Percentiles rank a stretch among this genome's conserved stretches.
Conservation (phyloP, 2,797 vertebrate genomes). For the Knipowitschia caucasica region DNA sequence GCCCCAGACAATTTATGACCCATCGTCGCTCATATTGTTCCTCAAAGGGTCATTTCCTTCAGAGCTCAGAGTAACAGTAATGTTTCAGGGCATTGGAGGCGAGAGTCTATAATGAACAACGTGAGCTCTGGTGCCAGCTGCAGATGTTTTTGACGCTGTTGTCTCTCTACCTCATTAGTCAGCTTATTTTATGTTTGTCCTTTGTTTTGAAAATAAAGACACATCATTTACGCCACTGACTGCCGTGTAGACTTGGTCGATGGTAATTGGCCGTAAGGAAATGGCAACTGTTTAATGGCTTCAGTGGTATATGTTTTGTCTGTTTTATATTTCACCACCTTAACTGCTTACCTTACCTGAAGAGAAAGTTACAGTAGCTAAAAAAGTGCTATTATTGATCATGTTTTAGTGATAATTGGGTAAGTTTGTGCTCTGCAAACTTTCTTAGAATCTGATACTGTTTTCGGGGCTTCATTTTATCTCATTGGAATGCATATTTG, state of each 20-base stretch:
- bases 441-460: no score
- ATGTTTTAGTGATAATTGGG: not conserved
- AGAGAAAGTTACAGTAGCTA: not conserved
- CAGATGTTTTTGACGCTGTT: slow-evolving; percentile 32
- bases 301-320: slow-evolving; percentile 16
- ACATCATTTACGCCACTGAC: slow-evolving; percentile 41
- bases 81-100: slow-evolving; percentile 19
- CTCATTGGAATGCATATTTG: no score
- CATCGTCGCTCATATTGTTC: slow-evolving; percentile 32
- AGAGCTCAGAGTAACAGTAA: slow-evolving; percentile 24
- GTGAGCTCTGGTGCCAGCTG: slow-evolving; percentile 20
- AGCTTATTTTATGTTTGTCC: slow-evolving; percentile 34
- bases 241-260: slow-evolving; percentile 42
- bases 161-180: slow-evolving; percentile 41
- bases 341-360: slow-evolving; percentile 49
- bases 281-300: slow-evolving; percentile 46
- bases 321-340: slow-evolving; percentile 28
- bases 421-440: not conserved
- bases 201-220: slow-evolving; percentile 19
- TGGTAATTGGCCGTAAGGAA: slow-evolving; percentile 47
- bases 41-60: slow-evolving; percentile 43
- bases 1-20: slow-evolving; percentile 39
- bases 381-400: not conserved
- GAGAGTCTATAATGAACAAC: slow-evolving; percentile 24
- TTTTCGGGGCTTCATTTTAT: no score